Conservation (phyloP, 2,797 vertebrate genomes). For the Tenualosa thibaudeaui region DNA sequence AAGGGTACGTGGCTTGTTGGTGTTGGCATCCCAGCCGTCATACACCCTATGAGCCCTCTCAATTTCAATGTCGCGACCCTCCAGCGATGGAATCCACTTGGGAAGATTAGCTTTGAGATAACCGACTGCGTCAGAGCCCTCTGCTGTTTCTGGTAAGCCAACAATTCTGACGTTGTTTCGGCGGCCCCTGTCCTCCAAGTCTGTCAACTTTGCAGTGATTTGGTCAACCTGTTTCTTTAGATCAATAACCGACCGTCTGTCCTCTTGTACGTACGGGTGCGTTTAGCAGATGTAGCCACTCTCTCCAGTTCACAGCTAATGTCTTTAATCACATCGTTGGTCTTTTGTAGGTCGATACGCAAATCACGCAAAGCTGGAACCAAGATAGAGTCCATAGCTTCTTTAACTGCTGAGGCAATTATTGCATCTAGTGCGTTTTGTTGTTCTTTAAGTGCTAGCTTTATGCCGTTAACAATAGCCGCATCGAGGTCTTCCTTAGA, state of each 20-base stretch:
- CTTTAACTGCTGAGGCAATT: constrained; percentile 13
- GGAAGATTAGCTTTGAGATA: constrained; percentile 18
- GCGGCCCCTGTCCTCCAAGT: background rate
- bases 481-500: constrained; percentile 31
- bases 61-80: background rate
- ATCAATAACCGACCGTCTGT: background rate
- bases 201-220: background rate
- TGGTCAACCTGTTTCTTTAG: constrained; percentile 23
- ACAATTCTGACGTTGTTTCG: constrained; percentile 27
- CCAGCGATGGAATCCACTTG: constrained; percentile 8
- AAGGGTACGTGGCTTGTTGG: background rate
- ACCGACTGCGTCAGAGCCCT: background rate
- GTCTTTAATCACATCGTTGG: constrained; percentile 17
- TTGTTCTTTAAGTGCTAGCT: constrained; percentile 29
- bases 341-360: background rate
- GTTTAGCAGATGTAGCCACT: background rate
- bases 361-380: background rate
- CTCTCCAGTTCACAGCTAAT: constrained; percentile 8
- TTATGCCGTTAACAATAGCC: constrained; percentile 33
- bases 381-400: constrained; percentile 32
- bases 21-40: background rate
- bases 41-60: constrained; percentile 1
- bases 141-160: background rate
- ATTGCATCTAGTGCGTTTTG: background rate
- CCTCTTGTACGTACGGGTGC: constrained; percentile 31